A percentile compares a stretch with the other conserved stretches of the same genome.
phyloP scores from a whole-genome alignment of 2,113 vertebrate species.

The Oncorhynchus mykiss region DNA sequence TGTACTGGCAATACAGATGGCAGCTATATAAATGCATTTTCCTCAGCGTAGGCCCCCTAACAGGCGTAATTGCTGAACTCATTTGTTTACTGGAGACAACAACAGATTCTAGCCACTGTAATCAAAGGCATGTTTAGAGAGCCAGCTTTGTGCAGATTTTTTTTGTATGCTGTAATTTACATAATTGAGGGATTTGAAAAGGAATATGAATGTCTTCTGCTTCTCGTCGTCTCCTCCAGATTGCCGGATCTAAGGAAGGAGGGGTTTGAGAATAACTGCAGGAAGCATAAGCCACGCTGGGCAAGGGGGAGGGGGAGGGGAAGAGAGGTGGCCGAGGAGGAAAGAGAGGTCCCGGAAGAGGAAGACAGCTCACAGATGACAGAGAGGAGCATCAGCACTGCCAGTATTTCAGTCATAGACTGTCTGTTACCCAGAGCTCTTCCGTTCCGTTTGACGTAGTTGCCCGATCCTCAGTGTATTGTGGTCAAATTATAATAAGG shows the following conservation, averaged over 20 bases:
- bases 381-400: neutral
- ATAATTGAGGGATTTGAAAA: conserved; percentile 45
- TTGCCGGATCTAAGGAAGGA: conserved; percentile 29
- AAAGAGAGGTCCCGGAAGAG: conserved; percentile 12
- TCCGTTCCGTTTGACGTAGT: neutral
- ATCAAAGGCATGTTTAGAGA: conserved; percentile 36
- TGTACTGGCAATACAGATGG: neutral
- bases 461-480: conserved; percentile 2
- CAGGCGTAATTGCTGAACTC: conserved; percentile 42
- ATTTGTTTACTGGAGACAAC: conserved; percentile 52
- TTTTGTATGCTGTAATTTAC: conserved; percentile 54
- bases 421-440: neutral
- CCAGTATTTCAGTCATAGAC: neutral
- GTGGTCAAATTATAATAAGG: neutral
- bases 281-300: conserved; percentile 35
- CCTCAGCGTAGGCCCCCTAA: conserved; percentile 34
- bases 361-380: neutral
- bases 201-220: conserved; percentile 45
- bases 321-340: conserved; percentile 31
- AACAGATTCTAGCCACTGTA: conserved; percentile 25
- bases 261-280: conserved; percentile 45
- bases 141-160: conserved; percentile 37
- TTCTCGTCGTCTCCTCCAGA: conserved; percentile 26
- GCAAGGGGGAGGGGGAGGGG: conserved; percentile 28
- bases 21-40: conserved; percentile 44